Base-by-base conservation (phyloP, 2,113 vertebrate species). In the Nesoenas mayeri region DNA sequence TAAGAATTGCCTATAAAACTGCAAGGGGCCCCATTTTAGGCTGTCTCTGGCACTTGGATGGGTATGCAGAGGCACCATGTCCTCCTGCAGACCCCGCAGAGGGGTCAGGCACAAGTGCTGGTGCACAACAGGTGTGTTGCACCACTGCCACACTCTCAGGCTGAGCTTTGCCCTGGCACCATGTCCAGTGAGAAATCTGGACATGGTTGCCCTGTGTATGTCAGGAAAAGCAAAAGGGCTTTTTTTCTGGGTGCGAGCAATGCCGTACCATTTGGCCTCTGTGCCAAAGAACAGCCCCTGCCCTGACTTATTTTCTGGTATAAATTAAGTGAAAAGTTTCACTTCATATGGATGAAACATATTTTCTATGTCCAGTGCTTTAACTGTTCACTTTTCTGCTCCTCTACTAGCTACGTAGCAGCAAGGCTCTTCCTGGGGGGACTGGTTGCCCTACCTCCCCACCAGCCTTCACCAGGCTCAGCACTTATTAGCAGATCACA, bases 41-140 rank as follows among this genome's bases (percentile, higher is more conserved):
- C 20, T 72, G 9, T 17, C 20, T 73, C 50, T 79, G 71, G 12
- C 31, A 32, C 48, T 53, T 19, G 47, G 21, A 26, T 0, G 0
- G 10, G 5, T 50, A 21, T 2, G 1, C 44, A 80, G 66, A 83
- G 22, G 6, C 26, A 64, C 32, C 32, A 26, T 0, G 0, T 80
- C 29, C 8, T 14, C 56, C 50, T 34, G 54, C 54, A 61, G 40
- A 31, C 44, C 50, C 34, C 4, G 11, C 56, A 74, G 60, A 66
- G 36, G 21, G 15, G 17, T 57, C 54, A 60, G 34, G 13, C 26
- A 36, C 0, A 0, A 18, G 11, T 2, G 7, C 10, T 57, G 66
- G 51, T 50, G 60, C 19, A 42, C 5, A 18, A 22, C 18, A 0
- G 2, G 28, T 1, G 6, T 2, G 1, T 4, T 54, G 65, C 54